Conservation (phyloP, 2,888 invertebrate genomes). For the Tiliacea aurago region DNA sequence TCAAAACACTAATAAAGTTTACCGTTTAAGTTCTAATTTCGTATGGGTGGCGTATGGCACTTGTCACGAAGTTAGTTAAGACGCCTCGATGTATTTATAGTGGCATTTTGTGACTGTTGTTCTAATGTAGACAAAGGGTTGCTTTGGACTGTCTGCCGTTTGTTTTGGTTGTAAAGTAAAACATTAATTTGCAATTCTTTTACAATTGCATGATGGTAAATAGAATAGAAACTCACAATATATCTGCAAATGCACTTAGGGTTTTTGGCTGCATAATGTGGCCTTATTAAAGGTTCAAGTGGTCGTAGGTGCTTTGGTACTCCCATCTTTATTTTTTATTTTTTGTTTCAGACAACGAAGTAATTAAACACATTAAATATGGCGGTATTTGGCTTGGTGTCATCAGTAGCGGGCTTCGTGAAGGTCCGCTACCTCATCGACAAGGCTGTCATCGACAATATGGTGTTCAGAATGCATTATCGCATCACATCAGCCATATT, state of each 20-base stretch:
- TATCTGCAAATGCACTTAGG: slow-evolving; percentile 12
- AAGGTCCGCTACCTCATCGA: slow-evolving; percentile 97
- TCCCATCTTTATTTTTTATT: slow-evolving; percentile 32
- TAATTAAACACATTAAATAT: slow-evolving; percentile 87
- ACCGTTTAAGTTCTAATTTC: slow-evolving; percentile 85
- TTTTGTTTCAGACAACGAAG: slow-evolving; percentile 76
- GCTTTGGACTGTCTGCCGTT: slow-evolving; percentile 38
- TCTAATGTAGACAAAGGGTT: slow-evolving; percentile 65
- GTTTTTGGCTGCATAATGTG: slow-evolving; percentile 23
- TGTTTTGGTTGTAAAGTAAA: slow-evolving; percentile 42
- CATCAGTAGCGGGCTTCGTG: slow-evolving; percentile 97
- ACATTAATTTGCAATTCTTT: slow-evolving; percentile 38
- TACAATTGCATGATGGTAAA: slow-evolving; percentile 20
- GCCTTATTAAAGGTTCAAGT: slow-evolving; percentile 24
- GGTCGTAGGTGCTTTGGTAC: slow-evolving; percentile 1
- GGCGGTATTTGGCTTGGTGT: slow-evolving; percentile 96
- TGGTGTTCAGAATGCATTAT: slow-evolving; percentile 97
- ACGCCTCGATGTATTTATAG: slow-evolving; percentile 80
- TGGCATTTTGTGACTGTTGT: slow-evolving; percentile 72
- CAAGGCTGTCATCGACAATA: slow-evolving; percentile 97
- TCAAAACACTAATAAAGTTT: slow-evolving; percentile 83
- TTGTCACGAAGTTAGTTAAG: slow-evolving; percentile 77
- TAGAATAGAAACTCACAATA: slow-evolving; percentile 22
- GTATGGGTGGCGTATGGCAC: slow-evolving; percentile 83
- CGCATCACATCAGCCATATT: slow-evolving; percentile 96